phyloP scores from a whole-genome alignment of 2,888 invertebrate species.

The Himalopsyche tibetana region DNA sequence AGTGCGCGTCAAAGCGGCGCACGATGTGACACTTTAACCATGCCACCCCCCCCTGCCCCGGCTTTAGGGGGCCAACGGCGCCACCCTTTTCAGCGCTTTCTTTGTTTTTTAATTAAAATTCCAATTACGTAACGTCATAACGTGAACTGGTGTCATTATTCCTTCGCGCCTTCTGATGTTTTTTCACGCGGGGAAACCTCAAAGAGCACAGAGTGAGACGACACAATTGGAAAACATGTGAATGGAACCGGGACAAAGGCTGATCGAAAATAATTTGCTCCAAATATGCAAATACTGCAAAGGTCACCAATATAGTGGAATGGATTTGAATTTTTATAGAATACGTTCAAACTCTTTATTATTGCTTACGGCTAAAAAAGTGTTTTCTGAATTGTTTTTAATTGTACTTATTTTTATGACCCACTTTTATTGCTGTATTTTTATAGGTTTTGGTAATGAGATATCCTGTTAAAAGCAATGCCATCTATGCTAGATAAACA shows the following conservation, averaged over 20 bases:
- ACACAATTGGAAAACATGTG: background rate
- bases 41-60: constrained; percentile 35
- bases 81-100: constrained; percentile 45
- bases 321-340: background rate
- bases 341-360: background rate
- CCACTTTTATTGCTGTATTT: no score
- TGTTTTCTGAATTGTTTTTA: background rate
- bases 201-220: constrained; percentile 44
- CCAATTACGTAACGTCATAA: constrained; percentile 65
- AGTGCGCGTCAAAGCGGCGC: constrained; percentile 61
- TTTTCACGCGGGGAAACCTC: constrained; percentile 55
- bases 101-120: constrained; percentile 65
- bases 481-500: no score
- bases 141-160: constrained; percentile 60
- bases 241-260: background rate
- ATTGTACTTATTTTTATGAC: background rate
- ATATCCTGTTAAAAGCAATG: no score
- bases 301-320: background rate
- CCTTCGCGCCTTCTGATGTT: constrained; percentile 54
- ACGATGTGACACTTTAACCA: constrained; percentile 42
- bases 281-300: constrained; percentile 32
- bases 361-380: background rate
- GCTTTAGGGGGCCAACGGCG: constrained; percentile 34
- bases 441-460: no score
- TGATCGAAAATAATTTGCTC: constrained; percentile 33